Evolutionary conservation across 2,113 vertebrate genomes (phyloP), one percentile per base, ranked within the genome.

Genomic region (Pseudonaja textilis): DNA sequence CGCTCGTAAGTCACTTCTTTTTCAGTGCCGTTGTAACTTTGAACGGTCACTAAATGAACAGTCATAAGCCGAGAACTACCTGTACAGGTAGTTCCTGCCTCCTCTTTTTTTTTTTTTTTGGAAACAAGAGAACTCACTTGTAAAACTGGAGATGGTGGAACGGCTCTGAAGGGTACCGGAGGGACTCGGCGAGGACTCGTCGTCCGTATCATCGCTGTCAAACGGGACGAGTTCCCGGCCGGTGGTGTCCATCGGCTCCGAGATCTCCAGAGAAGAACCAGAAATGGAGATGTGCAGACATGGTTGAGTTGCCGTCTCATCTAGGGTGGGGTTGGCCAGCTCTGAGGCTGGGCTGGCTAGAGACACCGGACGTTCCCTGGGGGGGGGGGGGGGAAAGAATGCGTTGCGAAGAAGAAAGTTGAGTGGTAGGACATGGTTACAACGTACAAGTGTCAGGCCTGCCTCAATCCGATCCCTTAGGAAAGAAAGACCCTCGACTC

Each of bases 251-350:
- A 97, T 97, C 0, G 97, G 97, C 90, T 98, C 98, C 0, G 97
- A 97, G 94, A 99, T 97, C 96, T 99, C 98, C 96, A 99, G 97
- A 25, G 98, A 98, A 0, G 99, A 99, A 26, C 98, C 98, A 18
- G 98, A 98, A 96, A 99, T 99, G 90, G 99, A 99, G 97, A 99
- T 99, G 90, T 99, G 99, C 47, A 99, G 98, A 96, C 98, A 99
- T 25, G 98, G 98, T 97, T 99, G 98, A 0, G 97, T 93, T 4
- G 86, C 96, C 0, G 96, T 22, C 0, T 98, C 98, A 0, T 96
- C 93, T 4, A 97, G 94, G 1, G 95, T 91, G 0, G 93, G 56
- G 0, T 95, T 64, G 34, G 22, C 90, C 0, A 95, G 95, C 42
- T 98, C 97, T 0, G 94, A 93, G n/a, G 96, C 92, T 0, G 95